Percentiles rank a stretch among this genome's conserved stretches.
Conservation (phyloP, 1,140 invertebrate species). For the Drosophila persimilis region DNA sequence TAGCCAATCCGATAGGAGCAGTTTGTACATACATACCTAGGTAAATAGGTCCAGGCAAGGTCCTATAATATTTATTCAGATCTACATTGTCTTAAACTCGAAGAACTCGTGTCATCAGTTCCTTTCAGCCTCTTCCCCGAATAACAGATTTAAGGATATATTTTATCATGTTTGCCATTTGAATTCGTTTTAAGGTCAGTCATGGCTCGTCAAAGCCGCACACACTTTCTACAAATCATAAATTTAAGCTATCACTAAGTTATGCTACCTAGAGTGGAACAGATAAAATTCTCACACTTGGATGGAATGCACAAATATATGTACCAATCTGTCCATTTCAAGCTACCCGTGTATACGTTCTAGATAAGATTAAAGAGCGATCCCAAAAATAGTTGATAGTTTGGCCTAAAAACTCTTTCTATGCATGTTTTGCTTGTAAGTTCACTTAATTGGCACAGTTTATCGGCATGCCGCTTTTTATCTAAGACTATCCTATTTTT, state of each 20-base stretch:
- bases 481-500: constrained; percentile 35
- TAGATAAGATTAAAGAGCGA: constrained; percentile 51
- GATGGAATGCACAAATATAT: constrained; percentile 45
- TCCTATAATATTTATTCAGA: constrained; percentile 58
- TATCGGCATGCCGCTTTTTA: constrained; percentile 7
- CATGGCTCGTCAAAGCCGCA: constrained; percentile 60
- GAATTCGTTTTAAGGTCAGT: constrained; percentile 61
- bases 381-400: constrained; percentile 70
- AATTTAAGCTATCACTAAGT: constrained; percentile 24
- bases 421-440: constrained; percentile 51
- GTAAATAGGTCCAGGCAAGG: constrained; percentile 22
- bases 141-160: constrained; percentile 13
- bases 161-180: constrained; percentile 65
- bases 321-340: constrained; percentile 14
- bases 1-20: constrained; percentile 16
- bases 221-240: constrained; percentile 45
- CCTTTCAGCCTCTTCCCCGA: constrained; percentile 21
- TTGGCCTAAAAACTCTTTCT: constrained; percentile 17
- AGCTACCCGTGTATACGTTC: constrained; percentile 32
- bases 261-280: constrained; percentile 19
- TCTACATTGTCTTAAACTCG: constrained; percentile 16
- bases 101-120: constrained; percentile 18
- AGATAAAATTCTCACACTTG: constrained; percentile 14
- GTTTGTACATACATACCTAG: constrained; percentile 61
- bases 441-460: constrained; percentile 43